Evolutionary conservation across 2,888 invertebrate genomes (phyloP), one percentile per base, ranked within the genome.

Genomic region (Tachina lurida): DNA sequence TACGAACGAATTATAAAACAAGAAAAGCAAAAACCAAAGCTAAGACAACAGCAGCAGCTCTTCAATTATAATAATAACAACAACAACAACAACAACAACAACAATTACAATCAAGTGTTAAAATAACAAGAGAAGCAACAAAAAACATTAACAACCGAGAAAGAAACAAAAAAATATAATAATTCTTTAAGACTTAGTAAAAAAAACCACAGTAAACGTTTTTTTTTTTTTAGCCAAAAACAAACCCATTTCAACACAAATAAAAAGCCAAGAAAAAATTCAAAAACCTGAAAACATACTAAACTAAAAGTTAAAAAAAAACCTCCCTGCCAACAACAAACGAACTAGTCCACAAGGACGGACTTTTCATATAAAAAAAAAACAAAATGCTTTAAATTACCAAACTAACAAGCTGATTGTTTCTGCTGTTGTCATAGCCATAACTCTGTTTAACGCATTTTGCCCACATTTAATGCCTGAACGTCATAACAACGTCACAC

Each of bases 401-500:
- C 12, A 73, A 58, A 17, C 8, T 31, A 7, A 17, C 10, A 19
- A 60, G 60, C 39, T 73, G 31, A 13, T 60, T 73, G 60, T 19
- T 49, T 73, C 39, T 67, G 73, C 56, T 68, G 65, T 43, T 68
- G 58, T 52, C 39, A 41, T n/a, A n/a, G 10, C 10, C n/a, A 39
- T 39, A 67, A 5, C 31, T 10, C 13, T 31, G 10, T 67, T 49
- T 22, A 0, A 12, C 15, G 17, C n/a, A 10, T 39, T 68, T 68
- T 58, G 56, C 15, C 58, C 67, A 47, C 63, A 68, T 76, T 87
- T 78, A 83, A 88, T 88, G 88, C 86, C 87, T 62, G 80, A 71
- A 56, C 86, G 80, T 79, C 82, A 84, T 81, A 83, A 70, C 41
- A 86, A 85, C 83, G 67, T 81, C 78, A 85, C 86, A 77, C 88